phyloP scores from a whole-genome alignment of 2,888 invertebrate species.

The Brenthis daphne region DNA sequence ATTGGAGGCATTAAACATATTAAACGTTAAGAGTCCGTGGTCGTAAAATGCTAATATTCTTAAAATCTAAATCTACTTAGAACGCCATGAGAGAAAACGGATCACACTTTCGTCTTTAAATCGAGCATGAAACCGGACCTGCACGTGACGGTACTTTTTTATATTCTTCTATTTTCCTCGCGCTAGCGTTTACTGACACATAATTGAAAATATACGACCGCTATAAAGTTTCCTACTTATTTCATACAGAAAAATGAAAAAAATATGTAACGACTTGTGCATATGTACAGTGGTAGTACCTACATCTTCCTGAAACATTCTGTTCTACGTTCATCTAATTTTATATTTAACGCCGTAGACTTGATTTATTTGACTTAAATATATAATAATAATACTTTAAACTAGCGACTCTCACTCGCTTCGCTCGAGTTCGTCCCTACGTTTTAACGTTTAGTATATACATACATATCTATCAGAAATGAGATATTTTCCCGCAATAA shows the following conservation, averaged over 20 bases:
- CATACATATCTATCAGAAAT: too few relatives aligned
- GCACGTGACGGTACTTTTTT: slow-evolving; percentile 34
- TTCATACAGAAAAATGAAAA: background rate
- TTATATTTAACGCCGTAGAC: too few relatives aligned
- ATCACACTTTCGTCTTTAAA: slow-evolving; percentile 31
- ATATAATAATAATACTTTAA: too few relatives aligned
- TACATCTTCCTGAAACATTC: too few relatives aligned
- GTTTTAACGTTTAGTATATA: too few relatives aligned
- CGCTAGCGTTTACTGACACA: slow-evolving; percentile 18
- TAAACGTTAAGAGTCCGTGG: background rate
- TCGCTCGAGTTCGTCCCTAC: too few relatives aligned
- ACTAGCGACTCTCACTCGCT: too few relatives aligned
- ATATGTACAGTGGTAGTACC: background rate
- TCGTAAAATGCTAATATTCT: background rate
- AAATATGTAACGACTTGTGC: background rate
- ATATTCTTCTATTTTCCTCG: slow-evolving; percentile 30
- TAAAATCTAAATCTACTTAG: slow-evolving; percentile 18
- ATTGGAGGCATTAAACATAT: too few relatives aligned
- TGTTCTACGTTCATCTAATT: too few relatives aligned
- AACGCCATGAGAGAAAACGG: slow-evolving; percentile 42
- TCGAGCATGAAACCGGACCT: slow-evolving; percentile 35
- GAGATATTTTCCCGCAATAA: too few relatives aligned
- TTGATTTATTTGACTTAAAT: too few relatives aligned
- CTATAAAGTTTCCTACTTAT: slow-evolving; percentile 11
- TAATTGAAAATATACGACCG: slow-evolving; percentile 28